Base-by-base conservation (phyloP, 2,797 vertebrate species). In the Peromyscus aztecus region DNA sequence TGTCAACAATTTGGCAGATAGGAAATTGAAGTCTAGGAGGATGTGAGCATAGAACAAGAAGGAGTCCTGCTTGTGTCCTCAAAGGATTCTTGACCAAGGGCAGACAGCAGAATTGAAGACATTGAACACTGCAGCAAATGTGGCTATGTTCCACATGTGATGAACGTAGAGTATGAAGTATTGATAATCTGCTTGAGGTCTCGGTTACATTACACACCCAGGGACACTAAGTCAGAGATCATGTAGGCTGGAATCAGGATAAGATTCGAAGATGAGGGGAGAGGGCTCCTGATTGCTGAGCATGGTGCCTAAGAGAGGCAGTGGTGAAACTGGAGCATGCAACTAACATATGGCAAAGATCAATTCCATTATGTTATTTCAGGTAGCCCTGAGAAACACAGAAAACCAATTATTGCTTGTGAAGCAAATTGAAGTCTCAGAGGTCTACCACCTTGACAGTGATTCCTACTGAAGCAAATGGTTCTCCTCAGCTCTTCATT, bases 231-330 rank as follows among this genome's bases (percentile, higher is more conserved):
- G 52, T 46, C 21, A 16, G 10, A 89, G 37, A 52, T n/a, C 16
- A 29, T 23, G 29, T 21, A 6, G 4, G n/a, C 29, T 3, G 34
- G 69, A 84, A 40, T 2, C 3, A 1, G 0, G 49, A 1, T 23
- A 24, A 37, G 4, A 31, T 34, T 3, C 21, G 81, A 52, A 21
- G 2, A 3, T 24, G 29, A 85, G 40, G 14, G 4, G 57, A 29
- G 5, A 6, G 55, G 29, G 46, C n/a, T 57, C 13, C 40, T 21
- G 40, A 11, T 7, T 49, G 29, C 24, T 7, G 46, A 69, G 49
- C 43, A 34, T 2, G 0, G 0, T 37, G 29, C 16, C 24, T 9
- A 49, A 63, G 23, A 49, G 46, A 4, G 27, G 29, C 31, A 27
- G 40, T 24, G 57, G 75, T 17, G 40, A 88, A n/a, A 16, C 17